Conservation (phyloP, 2,113 vertebrate species). For the Lepisosteus osseus region DNA sequence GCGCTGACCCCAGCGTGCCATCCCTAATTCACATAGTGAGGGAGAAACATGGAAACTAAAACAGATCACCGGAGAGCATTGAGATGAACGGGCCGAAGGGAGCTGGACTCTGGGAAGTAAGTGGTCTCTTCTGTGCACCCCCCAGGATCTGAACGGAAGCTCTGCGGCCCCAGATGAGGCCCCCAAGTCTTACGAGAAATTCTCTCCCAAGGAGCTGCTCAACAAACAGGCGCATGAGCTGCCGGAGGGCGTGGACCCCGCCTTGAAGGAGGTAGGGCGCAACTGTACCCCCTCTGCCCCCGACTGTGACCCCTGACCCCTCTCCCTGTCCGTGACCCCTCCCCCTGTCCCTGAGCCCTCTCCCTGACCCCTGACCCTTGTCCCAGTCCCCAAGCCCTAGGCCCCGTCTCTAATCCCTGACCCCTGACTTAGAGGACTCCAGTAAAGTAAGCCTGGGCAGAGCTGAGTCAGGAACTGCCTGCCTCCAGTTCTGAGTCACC, state of each 20-base stretch:
- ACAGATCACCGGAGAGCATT: too few species aligned
- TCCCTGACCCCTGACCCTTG: not conserved
- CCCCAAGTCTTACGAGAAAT: conserved; percentile 24
- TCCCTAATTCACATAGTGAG: too few species aligned
- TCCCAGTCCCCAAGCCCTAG: too few species aligned
- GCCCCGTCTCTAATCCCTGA: too few species aligned
- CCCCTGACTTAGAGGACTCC: too few species aligned
- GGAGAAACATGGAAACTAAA: too few species aligned
- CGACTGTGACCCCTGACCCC: not conserved
- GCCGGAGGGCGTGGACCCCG: conserved; percentile 72
- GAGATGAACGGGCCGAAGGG: not conserved
- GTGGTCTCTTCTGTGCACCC: not conserved
- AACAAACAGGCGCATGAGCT: conserved; percentile 64
- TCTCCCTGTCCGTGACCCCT: not conserved
- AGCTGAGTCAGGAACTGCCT: too few species aligned
- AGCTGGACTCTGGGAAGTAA: not conserved
- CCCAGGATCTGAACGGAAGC: conserved; percentile 33
- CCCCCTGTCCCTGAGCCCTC: not conserved
- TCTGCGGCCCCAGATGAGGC: conserved; percentile 5
- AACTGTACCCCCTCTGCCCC: not conserved
- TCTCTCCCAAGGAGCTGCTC: conserved; percentile 62
- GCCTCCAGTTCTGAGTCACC: too few species aligned
- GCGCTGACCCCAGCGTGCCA: too few species aligned
- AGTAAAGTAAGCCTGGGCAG: too few species aligned
- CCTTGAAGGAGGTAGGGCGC: conserved; percentile 70